Percentiles rank a stretch among this genome's conserved stretches.
These are phyloP conservation scores for Rotaria magnacalcarata DNA, from an alignment of 2,888 invertebrate species.

Conservation along the genomic window DNA sequence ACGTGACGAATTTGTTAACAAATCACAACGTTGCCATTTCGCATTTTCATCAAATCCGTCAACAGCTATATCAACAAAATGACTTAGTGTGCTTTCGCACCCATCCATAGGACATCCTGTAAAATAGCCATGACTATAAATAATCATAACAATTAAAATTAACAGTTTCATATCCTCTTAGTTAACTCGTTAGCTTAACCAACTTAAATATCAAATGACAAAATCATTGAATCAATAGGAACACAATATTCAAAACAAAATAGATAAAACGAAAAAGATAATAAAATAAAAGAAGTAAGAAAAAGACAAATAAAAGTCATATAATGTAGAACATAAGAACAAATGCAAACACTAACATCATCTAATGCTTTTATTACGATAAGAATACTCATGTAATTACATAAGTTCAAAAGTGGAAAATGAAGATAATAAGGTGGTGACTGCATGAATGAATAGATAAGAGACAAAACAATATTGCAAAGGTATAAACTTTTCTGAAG, in stretches of 20 bases:
- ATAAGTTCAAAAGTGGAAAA: no score
- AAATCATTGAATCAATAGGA: not conserved
- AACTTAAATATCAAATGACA: not conserved
- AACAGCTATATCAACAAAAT: not conserved
- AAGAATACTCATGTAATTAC: not conserved
- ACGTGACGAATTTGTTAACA: not conserved
- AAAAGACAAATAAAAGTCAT: not conserved
- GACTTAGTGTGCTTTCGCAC: not conserved
- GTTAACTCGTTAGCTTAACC: not conserved
- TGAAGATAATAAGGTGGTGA: no score
- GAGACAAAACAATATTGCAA: no score
- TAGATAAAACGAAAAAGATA: not conserved
- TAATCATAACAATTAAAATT: not conserved
- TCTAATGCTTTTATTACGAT: not conserved
- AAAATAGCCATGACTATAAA: not conserved
- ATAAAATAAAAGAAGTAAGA: not conserved
- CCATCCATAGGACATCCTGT: conserved; percentile 30
- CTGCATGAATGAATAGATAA: no score
- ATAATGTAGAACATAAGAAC: not conserved
- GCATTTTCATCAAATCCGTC: not conserved
- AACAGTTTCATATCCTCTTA: not conserved
- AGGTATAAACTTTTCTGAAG: no score
- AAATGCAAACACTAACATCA: not conserved
- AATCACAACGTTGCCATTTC: not conserved
- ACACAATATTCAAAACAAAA: not conserved